These are phyloP conservation scores for Gadus chalcogrammus DNA, from an alignment of 2,113 vertebrate genomes.

Conservation along the genomic window DNA sequence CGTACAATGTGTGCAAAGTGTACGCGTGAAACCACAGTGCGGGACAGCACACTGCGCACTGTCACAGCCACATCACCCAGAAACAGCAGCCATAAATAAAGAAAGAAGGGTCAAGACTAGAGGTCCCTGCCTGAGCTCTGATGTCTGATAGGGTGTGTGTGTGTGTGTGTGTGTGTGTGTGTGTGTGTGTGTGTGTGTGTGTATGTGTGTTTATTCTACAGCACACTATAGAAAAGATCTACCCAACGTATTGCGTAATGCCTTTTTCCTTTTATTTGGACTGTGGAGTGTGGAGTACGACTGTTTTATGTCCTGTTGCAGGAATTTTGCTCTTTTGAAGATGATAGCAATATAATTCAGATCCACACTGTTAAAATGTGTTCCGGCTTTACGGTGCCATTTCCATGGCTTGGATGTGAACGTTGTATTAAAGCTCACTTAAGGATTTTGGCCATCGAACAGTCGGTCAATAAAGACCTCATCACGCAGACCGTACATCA, in stretches of 20 bases:
- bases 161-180: too few relatives aligned
- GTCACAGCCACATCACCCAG: conserved; percentile 45
- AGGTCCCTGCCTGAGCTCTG: conserved; percentile 17
- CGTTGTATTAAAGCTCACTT: conserved; percentile 32
- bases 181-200: too few relatives aligned
- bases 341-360: too few relatives aligned
- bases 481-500: conserved; percentile 41
- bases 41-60: conserved; percentile 26
- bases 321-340: too few relatives aligned
- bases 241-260: too few relatives aligned
- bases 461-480: conserved; percentile 31
- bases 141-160: too few relatives aligned
- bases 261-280: too few relatives aligned
- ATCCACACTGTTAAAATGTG: too few relatives aligned
- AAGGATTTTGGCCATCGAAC: conserved; percentile 10
- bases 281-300: too few relatives aligned
- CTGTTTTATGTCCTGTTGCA: too few relatives aligned
- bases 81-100: conserved; percentile 43
- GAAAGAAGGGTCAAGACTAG: conserved; percentile 38
- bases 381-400: conserved; percentile 20
- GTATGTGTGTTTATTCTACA: too few relatives aligned
- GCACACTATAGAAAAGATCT: too few relatives aligned
- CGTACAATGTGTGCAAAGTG: conserved; percentile 34
- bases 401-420: conserved; percentile 36
- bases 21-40: conserved; percentile 17